Evolutionary conservation across 2,797 vertebrate genomes (phyloP).

Genomic region (Sebastes nivosus): DNA sequence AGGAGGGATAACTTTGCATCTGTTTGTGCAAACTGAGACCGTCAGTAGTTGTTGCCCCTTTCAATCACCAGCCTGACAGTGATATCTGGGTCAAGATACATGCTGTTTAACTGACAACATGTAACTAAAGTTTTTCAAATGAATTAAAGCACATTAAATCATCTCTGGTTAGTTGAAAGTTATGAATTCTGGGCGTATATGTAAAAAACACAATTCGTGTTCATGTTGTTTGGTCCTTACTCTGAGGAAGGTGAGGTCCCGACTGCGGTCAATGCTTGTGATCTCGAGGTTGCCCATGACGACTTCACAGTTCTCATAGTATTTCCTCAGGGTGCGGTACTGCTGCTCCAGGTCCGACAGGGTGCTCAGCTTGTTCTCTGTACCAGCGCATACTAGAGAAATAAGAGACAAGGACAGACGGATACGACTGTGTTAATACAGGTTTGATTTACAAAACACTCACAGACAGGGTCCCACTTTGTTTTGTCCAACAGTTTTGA

Average conservation of each 20-base stretch:
- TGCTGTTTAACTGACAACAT: neutral
- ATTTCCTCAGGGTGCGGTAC: conserved; percentile 94
- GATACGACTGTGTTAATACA: conserved; percentile 5
- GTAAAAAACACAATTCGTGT: neutral
- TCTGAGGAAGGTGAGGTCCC: conserved; percentile 94
- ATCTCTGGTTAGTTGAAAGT: neutral
- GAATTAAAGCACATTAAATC: neutral
- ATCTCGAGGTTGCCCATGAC: conserved; percentile 99
- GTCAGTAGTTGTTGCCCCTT: neutral
- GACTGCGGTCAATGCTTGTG: conserved; percentile 95
- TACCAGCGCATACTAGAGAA: conserved; percentile 91
- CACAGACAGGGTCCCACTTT: neutral
- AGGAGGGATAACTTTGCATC: neutral
- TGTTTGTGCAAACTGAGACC: neutral
- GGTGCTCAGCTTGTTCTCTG: conserved; percentile 96
- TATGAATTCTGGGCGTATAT: neutral
- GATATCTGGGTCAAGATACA: neutral
- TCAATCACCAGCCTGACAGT: neutral
- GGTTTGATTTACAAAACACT: neutral
- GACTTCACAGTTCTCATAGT: conserved; percentile 97
- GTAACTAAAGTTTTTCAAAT: neutral
- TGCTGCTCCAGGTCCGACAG: conserved; percentile 96
- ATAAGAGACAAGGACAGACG: conserved; percentile 12
- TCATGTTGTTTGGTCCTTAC: conserved; percentile 74
- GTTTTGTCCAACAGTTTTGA: neutral